A percentile compares a stretch with the other conserved stretches of the same genome.
Evolutionary conservation across 1,140 invertebrate genomes (phyloP).

Genomic region (Lethrus apterus): DNA sequence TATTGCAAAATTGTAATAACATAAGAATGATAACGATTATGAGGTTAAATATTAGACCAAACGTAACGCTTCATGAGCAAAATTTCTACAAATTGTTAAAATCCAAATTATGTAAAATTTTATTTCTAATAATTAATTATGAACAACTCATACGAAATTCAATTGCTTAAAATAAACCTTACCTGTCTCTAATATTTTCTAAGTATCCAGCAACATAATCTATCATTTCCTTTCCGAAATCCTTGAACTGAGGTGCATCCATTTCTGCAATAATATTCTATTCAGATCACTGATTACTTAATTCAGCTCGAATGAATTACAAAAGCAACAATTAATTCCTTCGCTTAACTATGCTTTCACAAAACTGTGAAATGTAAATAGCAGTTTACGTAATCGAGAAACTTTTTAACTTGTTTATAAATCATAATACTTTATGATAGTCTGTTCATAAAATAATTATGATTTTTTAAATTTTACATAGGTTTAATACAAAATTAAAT

Average conservation of each 20-base stretch:
- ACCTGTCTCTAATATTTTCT: conserved; percentile 78
- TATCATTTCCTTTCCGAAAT: conserved; percentile 71
- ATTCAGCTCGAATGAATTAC: too few species aligned
- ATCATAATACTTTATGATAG: too few species aligned
- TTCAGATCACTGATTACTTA: too few species aligned
- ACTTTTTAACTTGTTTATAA: too few species aligned
- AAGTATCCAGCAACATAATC: conserved; percentile 77
- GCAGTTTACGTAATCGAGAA: too few species aligned
- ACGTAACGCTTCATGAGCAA: not conserved
- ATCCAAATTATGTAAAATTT: not conserved
- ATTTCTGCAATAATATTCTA: conserved; percentile 52
- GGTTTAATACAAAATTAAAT: too few species aligned
- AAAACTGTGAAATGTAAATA: too few species aligned
- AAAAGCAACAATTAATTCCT: too few species aligned
- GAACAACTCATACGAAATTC: not conserved
- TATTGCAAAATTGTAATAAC: not conserved
- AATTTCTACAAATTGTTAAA: not conserved
- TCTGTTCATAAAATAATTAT: too few species aligned
- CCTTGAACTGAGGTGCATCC: conserved; percentile 70
- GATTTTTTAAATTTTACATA: too few species aligned
- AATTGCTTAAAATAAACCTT: conserved; percentile 27
- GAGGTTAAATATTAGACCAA: not conserved
- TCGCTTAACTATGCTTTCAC: too few species aligned
- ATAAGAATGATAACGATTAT: not conserved
- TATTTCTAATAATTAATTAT: not conserved